These are phyloP conservation scores for Cephalopachus bancanus DNA, from an alignment of 2,797 vertebrate species.

Conservation along the genomic window DNA sequence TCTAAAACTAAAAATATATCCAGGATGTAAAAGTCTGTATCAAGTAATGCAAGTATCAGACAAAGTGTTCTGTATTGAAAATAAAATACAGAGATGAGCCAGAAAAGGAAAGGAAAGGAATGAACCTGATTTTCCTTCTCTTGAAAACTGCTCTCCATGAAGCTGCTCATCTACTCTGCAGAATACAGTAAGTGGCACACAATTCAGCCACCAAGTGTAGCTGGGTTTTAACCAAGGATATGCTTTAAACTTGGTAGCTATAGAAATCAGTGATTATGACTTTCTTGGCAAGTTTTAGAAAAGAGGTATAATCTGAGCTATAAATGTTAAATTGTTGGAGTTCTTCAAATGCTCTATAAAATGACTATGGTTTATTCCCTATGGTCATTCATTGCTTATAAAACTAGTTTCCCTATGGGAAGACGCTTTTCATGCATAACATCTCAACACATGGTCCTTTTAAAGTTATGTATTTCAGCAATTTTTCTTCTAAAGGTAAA, in stretches of 20 bases:
- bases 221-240: slow-evolving; percentile 57
- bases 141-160: background rate
- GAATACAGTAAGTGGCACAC: background rate
- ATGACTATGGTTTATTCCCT: slow-evolving; percentile 43
- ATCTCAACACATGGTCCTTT: background rate
- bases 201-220: slow-evolving; percentile 47
- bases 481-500: slow-evolving; percentile 62
- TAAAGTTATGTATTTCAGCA: background rate
- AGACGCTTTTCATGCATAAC: background rate
- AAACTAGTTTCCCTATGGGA: background rate
- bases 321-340: slow-evolving; percentile 72
- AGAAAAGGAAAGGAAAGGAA: background rate
- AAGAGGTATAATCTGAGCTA: slow-evolving; percentile 58
- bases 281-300: slow-evolving; percentile 38
- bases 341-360: slow-evolving; percentile 67
- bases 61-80: slow-evolving; percentile 36
- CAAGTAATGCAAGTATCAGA: slow-evolving; percentile 10
- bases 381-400: slow-evolving; percentile 31
- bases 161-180: background rate
- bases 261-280: slow-evolving; percentile 24
- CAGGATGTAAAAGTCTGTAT: background rate
- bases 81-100: background rate
- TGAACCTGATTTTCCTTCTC: background rate
- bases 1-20: slow-evolving; percentile 26
- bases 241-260: slow-evolving; percentile 55